phyloP scores from a whole-genome alignment of 2,797 vertebrate genomes.

The Pipistrellus pygmaeus region DNA sequence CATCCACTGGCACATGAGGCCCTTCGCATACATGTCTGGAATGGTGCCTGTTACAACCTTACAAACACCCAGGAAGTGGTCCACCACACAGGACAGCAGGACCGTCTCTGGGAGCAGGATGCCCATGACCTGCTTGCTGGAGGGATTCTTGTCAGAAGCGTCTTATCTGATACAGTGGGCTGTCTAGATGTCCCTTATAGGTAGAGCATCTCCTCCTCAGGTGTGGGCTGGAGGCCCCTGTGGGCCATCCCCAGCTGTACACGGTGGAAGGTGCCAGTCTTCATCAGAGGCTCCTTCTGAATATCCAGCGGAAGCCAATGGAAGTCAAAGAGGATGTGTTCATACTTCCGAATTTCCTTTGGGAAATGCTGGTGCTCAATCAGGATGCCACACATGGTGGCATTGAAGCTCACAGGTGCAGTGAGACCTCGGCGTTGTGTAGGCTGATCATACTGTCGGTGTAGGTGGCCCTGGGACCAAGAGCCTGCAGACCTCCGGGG shows the following conservation, averaged over 20 bases:
- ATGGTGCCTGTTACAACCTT: constrained; percentile 89
- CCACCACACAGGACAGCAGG: constrained; percentile 87
- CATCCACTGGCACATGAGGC: constrained; percentile 89
- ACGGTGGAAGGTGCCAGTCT: constrained; percentile 89
- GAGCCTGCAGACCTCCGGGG: constrained; percentile 86
- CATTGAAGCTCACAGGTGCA: constrained; percentile 88
- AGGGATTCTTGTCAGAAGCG: constrained; percentile 90
- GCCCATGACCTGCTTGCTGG: constrained; percentile 90
- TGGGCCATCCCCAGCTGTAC: constrained; percentile 88
- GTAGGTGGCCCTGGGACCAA: constrained; percentile 86
- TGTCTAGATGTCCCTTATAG: constrained; percentile 87
- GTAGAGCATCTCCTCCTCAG: constrained; percentile 87
- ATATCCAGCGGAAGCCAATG: constrained; percentile 87
- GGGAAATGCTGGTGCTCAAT: constrained; percentile 89
- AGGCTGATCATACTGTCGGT: constrained; percentile 88
- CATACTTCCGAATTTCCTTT: constrained; percentile 86
- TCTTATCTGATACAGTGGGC: constrained; percentile 88
- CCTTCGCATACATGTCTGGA: constrained; percentile 88
- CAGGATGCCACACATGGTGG: constrained; percentile 86
- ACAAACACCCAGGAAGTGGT: constrained; percentile 88
- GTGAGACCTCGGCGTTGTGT: constrained; percentile 86
- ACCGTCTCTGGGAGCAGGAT: constrained; percentile 89
- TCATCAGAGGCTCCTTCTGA: constrained; percentile 90
- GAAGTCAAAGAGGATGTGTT: constrained; percentile 89
- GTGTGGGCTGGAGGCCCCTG: constrained; percentile 87